Percentiles rank a stretch among this genome's conserved stretches.
These are phyloP conservation scores for Neotoma lepida DNA, from an alignment of 2,113 vertebrate species.

Conservation along the genomic window DNA sequence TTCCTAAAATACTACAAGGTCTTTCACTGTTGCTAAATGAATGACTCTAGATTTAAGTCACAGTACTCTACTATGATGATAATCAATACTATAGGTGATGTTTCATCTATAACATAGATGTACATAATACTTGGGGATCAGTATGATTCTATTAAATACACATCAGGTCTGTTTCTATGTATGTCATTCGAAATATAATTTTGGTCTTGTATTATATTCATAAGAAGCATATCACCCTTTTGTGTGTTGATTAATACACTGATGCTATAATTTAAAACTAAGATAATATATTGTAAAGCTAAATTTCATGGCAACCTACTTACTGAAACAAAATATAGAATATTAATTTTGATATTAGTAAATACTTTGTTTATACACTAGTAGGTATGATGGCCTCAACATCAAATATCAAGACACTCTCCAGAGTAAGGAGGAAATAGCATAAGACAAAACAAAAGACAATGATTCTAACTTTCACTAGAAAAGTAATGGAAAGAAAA, in stretches of 20 bases:
- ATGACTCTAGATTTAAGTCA: slow-evolving; percentile 64
- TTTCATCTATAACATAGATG: no score
- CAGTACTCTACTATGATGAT: slow-evolving; percentile 62
- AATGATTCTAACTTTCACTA: slow-evolving; percentile 33
- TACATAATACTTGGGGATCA: slow-evolving; percentile 80
- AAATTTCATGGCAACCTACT: neutral
- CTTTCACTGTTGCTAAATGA: slow-evolving; percentile 58
- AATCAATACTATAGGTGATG: slow-evolving; percentile 64
- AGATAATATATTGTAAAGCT: slow-evolving; percentile 1
- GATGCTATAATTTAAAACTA: slow-evolving; percentile 15
- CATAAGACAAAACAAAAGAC: neutral
- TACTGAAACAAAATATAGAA: neutral
- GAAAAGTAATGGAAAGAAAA: slow-evolving; percentile 30
- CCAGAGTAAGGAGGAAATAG: slow-evolving; percentile 5
- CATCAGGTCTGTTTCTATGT: slow-evolving; percentile 81
- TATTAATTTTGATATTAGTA: neutral
- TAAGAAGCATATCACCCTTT: slow-evolving; percentile 60
- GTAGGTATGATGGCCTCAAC: neutral
- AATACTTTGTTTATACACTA: neutral
- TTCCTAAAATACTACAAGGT: slow-evolving; percentile 28
- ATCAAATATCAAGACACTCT: neutral
- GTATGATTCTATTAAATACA: slow-evolving; percentile 80
- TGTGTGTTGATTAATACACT: slow-evolving; percentile 47
- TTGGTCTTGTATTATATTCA: slow-evolving; percentile 66
- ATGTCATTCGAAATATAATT: slow-evolving; percentile 77